Evolutionary conservation across 2,797 vertebrate species (phyloP), one percentile per base, ranked within the genome.

Genomic region (Coregonus ussuriensis): DNA sequence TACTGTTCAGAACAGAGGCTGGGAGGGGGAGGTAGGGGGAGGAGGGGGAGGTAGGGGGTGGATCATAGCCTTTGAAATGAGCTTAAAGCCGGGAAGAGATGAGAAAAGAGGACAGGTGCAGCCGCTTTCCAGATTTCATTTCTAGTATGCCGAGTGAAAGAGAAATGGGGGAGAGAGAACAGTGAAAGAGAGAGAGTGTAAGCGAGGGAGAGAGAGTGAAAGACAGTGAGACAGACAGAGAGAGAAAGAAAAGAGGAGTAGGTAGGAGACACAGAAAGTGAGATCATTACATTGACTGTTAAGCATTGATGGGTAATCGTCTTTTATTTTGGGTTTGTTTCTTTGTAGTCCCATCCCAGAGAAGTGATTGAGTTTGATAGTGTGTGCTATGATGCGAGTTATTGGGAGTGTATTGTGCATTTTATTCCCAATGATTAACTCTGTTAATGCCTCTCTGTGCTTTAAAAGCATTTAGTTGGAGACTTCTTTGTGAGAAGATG

Each of bases 41-140:
- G 29, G 3, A 53, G 11, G 29, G 25, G 18, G 6, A 41, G 47
- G 16, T 37, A 9, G 51, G 72, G 67, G 72, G 56, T 65, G 37
- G 62, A 54, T 29, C 35, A 33, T 15, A 0, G 47, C 37, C 53
- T 75, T 74, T 79, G 72, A 81, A 77, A 79, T 56, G 41, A 74
- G 74, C 25, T 66, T 63, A 66, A 74, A 31, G 62, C 59, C 41
- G 4, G 62, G 14, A 18, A 29, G 74, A 66, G 41, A 66, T 51
- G 74, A 74, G 73, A 47, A 63, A 25, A 65, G n/a, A 65, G 59
- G 59, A 51, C 74, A 69, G 74, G 18, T 77, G 69, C 3, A 6
- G 9, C 35, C 33, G 14, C 37, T 59, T 3, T 56, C 71, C 14
- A 72, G 21, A 21, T 72, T 47, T 66, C 47, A 69, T 31, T 31